These are phyloP conservation scores for Hypocryptadius cinnamomeus DNA, from an alignment of 2,113 vertebrate species.

Conservation along the genomic window DNA sequence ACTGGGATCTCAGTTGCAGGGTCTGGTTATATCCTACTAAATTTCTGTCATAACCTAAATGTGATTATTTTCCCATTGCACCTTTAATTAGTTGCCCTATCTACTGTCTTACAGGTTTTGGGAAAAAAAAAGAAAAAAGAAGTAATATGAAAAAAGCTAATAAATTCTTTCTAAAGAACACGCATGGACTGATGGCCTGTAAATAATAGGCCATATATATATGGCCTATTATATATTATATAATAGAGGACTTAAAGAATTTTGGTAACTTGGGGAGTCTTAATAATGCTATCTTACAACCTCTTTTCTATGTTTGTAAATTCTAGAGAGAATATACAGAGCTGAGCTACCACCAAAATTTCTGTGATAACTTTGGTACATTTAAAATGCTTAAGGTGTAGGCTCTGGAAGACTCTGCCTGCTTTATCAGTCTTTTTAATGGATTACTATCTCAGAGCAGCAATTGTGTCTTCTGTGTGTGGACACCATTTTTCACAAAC, in stretches of 20 bases:
- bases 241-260: neutral
- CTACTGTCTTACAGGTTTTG: neutral
- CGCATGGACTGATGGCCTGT: rapidly evolving
- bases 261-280: neutral
- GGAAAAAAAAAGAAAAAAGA: neutral
- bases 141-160: neutral
- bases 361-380: neutral
- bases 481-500: neutral
- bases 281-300: neutral
- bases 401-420: neutral
- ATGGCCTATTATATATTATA: no score
- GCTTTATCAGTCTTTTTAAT: neutral
- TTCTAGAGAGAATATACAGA: neutral
- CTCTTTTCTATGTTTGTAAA: neutral
- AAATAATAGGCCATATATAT: no score
- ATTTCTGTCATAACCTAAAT: neutral
- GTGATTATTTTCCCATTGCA: neutral
- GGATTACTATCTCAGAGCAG: neutral
- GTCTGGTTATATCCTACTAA: neutral
- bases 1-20: neutral
- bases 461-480: neutral
- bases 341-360: rapidly evolving
- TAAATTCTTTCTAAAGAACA: neutral
- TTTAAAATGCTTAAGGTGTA: neutral
- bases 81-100: neutral